Conservation (phyloP, 2,888 invertebrate species). For the Epiblema foenella region DNA sequence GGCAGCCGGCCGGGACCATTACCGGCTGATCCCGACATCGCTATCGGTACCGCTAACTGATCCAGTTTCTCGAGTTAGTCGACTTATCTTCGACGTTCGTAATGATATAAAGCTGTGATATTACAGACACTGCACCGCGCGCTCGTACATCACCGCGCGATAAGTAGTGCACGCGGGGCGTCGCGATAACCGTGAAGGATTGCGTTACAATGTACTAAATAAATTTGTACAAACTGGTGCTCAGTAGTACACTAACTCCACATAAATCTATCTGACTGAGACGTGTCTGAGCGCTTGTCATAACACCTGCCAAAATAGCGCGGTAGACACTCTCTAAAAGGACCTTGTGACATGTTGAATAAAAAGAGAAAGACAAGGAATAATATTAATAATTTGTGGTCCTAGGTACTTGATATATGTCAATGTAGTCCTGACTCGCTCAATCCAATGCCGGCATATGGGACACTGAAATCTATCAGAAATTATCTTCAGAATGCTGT, state of each 20-base stretch:
- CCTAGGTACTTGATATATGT: too few relatives aligned
- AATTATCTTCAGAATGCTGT: too few relatives aligned
- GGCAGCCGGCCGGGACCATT: neutral
- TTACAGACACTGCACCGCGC: neutral
- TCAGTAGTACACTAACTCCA: neutral
- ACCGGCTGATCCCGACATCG: constrained; percentile 14
- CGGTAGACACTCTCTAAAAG: neutral
- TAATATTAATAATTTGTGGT: too few relatives aligned
- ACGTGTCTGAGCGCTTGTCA: neutral
- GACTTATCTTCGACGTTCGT: neutral
- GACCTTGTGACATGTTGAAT: too few relatives aligned
- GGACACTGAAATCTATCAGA: too few relatives aligned
- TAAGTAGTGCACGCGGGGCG: neutral
- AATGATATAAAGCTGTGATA: constrained; percentile 18
- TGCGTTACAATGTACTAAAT: neutral
- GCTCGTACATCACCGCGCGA: neutral
- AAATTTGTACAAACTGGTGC: neutral
- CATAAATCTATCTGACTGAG: neutral
- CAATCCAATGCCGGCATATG: too few relatives aligned
- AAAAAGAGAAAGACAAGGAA: too few relatives aligned
- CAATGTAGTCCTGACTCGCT: too few relatives aligned
- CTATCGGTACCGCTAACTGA: constrained; percentile 23
- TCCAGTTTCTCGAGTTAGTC: constrained; percentile 12
- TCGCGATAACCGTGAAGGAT: neutral
- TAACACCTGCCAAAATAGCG: neutral